phyloP scores from a whole-genome alignment of 2,797 vertebrate species.

The Allochrocebus solatus region DNA sequence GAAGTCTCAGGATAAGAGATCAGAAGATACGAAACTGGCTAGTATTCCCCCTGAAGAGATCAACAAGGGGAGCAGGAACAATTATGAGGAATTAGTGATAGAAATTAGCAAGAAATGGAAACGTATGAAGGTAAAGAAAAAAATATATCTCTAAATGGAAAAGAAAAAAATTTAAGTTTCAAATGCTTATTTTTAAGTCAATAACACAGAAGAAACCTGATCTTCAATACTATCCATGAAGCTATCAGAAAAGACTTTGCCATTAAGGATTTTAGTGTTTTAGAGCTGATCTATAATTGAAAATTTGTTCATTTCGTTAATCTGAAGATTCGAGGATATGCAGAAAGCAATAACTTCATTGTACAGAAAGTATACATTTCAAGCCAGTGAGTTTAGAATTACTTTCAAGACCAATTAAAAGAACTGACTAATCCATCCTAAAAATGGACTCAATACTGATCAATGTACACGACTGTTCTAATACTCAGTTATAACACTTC shows the following conservation, averaged over 20 bases:
- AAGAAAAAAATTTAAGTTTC: background rate
- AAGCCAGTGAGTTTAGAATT: background rate
- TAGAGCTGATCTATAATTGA: background rate
- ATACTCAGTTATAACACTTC: background rate
- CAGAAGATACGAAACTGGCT: background rate
- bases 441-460: background rate
- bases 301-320: background rate
- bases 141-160: background rate
- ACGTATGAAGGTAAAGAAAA: background rate
- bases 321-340: background rate
- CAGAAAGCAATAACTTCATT: background rate
- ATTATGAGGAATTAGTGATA: background rate
- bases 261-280: background rate
- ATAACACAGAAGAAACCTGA: background rate
- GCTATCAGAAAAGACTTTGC: background rate
- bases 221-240: background rate
- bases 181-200: background rate
- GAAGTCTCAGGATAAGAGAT: background rate
- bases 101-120: background rate
- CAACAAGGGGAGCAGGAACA: background rate
- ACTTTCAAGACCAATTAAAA: slow-evolving; percentile 9
- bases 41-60: background rate
- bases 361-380: background rate
- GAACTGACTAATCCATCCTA: background rate
- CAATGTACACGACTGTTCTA: background rate